Conservation (phyloP, 1,140 invertebrate genomes). For the Semibalanus balanoides region DNA sequence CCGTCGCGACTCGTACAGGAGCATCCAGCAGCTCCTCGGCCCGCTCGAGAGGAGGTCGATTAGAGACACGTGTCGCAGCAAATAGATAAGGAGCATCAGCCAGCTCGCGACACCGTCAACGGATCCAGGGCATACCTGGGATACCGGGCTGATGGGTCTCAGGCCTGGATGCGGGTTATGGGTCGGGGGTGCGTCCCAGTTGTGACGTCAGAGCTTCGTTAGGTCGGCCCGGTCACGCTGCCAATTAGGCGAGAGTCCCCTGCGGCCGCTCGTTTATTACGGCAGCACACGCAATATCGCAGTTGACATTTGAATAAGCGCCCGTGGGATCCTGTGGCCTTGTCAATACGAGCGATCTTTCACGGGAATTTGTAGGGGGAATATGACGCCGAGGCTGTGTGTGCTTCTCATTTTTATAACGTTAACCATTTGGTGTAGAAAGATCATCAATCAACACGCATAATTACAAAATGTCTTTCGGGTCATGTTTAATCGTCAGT, state of each 20-base stretch:
- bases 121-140: too few relatives aligned
- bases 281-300: background rate
- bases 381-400: background rate
- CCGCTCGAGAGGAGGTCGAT: too few relatives aligned
- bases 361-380: background rate
- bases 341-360: background rate
- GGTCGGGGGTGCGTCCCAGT: too few relatives aligned
- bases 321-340: background rate
- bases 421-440: background rate
- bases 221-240: background rate
- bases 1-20: too few relatives aligned
- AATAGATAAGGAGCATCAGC: too few relatives aligned
- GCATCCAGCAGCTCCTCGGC: too few relatives aligned
- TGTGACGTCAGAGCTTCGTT: background rate
- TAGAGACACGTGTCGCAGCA: too few relatives aligned
- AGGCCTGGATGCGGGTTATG: too few relatives aligned
- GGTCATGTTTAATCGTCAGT: background rate
- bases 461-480: background rate
- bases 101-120: too few relatives aligned
- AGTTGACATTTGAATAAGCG: background rate
- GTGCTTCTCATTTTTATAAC: background rate
- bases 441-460: background rate
- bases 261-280: background rate
- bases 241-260: background rate
- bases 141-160: too few relatives aligned